Base-by-base conservation (phyloP, 1,140 invertebrate species). In the Lucilia sericata region DNA sequence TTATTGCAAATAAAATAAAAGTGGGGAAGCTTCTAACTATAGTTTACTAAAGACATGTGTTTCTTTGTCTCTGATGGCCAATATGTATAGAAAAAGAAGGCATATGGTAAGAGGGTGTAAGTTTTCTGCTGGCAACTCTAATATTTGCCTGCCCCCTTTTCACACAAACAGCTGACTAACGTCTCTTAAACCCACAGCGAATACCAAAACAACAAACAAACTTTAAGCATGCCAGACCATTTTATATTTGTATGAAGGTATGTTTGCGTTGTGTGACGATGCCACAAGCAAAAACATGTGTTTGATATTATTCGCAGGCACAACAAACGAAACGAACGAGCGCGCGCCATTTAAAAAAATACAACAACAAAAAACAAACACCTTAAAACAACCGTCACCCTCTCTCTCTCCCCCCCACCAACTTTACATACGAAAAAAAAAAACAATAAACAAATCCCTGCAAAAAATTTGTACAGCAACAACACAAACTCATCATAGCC, bases 131-230 rank as follows among this genome's bases (percentile, higher is more conserved):
- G 19, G 42, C 76, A 80, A 80, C 76, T 12, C 76, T 80, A 42
- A 19, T 5, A 51, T 49, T 49, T 49, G 42, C 10, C 47, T 42
- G n/a, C 60, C 5, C 21, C 60, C n/a, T n/a, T 70, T 70, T 4
- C 19, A 3, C 5, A 4, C 25, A 75, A 80, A 49, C 76, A 80
- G 76, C 76, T 80, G 76, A 80, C 47, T 80, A 30, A 49, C 34
- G 42, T 30, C 76, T 21, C 42, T 49, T 8, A 49, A 80, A 17
- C 9, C 76, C 0, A n/a, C n/a, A n/a, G n/a, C n/a, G n/a, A 12
- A 17, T 14, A 42, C n/a, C n/a, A n/a, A n/a, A n/a, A n/a, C n/a
- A 42, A 36, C 36, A 36, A 19, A 49, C 76, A 42, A 80, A 21
- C 19, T 49, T 42, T 19, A 36, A 36, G 25, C 19, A 78, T 42